Percentiles rank a stretch among this genome's conserved stretches.
Conservation (phyloP, 2,797 vertebrate species). For the Onychomys leucogaster region DNA sequence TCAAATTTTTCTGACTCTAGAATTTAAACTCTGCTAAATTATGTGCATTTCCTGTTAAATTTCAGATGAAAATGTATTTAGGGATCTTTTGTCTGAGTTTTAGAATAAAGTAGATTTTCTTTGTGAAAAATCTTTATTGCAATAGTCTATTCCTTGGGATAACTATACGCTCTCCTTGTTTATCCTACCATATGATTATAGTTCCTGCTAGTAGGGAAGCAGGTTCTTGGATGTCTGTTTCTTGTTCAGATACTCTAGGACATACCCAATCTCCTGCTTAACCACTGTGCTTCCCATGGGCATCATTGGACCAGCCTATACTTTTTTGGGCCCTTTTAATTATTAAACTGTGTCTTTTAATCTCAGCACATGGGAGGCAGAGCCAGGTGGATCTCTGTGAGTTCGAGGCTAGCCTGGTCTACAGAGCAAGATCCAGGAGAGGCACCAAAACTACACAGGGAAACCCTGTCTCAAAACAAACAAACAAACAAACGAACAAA, state of each 20-base stretch:
- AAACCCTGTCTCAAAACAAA: too few relatives aligned
- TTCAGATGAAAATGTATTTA: slow-evolving; percentile 32
- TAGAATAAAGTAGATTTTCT: slow-evolving; percentile 30
- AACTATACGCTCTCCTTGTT: neutral
- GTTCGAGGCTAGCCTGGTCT: too few relatives aligned
- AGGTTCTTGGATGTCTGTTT: neutral
- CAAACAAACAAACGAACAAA: too few relatives aligned
- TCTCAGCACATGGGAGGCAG: too few relatives aligned
- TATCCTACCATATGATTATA: neutral
- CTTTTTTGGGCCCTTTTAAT: neutral
- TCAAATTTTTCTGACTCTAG: slow-evolving; percentile 20
- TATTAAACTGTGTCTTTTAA: neutral
- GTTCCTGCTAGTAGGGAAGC: neutral
- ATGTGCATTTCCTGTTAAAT: neutral
- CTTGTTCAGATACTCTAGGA: neutral
- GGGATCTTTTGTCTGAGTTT: neutral
- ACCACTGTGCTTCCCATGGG: neutral
- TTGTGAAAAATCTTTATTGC: neutral
- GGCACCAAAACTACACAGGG: too few relatives aligned
- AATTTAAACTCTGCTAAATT: slow-evolving; percentile 10
- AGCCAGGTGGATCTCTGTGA: too few relatives aligned
- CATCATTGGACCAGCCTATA: neutral
- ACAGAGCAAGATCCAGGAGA: too few relatives aligned
- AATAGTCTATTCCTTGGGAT: neutral
- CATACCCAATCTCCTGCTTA: neutral